Evolutionary conservation across 2,797 vertebrate species (phyloP).

Genomic region (Picus viridis): DNA sequence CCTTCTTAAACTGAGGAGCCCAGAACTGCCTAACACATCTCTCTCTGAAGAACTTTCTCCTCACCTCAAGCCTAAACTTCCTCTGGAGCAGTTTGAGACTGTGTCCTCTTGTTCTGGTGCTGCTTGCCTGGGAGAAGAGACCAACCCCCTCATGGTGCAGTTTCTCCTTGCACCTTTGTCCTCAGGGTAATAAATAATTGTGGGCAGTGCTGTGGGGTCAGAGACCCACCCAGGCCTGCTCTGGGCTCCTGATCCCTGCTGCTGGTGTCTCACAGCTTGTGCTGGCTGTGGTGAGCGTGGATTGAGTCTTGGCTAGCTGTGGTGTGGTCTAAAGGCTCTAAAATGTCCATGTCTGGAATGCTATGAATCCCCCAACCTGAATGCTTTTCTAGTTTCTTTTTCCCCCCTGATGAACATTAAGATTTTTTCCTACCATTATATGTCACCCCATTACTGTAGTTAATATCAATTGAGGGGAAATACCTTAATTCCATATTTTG

Average conservation of each 20-base stretch:
- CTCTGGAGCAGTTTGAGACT: too few relatives aligned
- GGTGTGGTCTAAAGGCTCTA: neutral
- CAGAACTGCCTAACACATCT: too few relatives aligned
- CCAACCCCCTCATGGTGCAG: neutral
- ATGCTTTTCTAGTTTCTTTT: neutral
- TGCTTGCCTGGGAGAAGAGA: too few relatives aligned
- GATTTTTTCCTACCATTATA: neutral
- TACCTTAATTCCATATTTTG: neutral
- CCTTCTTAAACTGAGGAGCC: too few relatives aligned
- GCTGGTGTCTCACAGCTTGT: neutral
- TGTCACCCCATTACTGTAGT: neutral
- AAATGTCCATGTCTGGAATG: neutral
- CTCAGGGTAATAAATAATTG: neutral
- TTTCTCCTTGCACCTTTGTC: neutral
- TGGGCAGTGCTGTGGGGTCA: neutral
- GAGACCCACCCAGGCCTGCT: neutral
- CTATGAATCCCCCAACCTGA: neutral
- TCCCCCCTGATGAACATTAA: neutral
- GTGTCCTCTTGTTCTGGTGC: too few relatives aligned
- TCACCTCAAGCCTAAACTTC: too few relatives aligned
- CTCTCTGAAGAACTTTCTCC: too few relatives aligned
- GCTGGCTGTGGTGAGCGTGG: neutral
- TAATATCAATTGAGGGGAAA: neutral
- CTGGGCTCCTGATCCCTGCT: neutral
- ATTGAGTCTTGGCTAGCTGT: neutral